Percentiles rank a stretch among this genome's conserved stretches.
Conservation (phyloP, 2,888 invertebrate species). For the Lymantria dispar region DNA sequence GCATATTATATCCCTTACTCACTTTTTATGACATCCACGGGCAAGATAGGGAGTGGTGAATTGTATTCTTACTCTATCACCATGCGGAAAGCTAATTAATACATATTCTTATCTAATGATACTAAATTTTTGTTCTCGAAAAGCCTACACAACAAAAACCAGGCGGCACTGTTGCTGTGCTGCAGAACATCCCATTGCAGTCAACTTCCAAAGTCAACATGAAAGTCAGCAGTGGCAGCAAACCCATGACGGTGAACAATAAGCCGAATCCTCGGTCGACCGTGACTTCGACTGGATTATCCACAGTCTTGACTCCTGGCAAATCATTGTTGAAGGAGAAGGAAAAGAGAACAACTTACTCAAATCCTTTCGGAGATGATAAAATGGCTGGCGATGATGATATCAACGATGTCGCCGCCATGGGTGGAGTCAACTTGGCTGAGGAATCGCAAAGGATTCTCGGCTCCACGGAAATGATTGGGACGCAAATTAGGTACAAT, state of each 20-base stretch:
- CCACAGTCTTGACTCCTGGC: slow-evolving; percentile 68
- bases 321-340: slow-evolving; percentile 88
- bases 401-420: slow-evolving; percentile 98
- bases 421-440: slow-evolving; percentile 98
- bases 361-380: slow-evolving; percentile 73
- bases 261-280: slow-evolving; percentile 55
- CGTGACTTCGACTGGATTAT: slow-evolving; percentile 47
- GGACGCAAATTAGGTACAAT: slow-evolving; percentile 87
- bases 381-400: slow-evolving; percentile 93
- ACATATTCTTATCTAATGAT: background rate
- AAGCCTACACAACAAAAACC: slow-evolving; percentile 49
- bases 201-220: slow-evolving; percentile 56
- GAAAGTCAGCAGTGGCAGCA: slow-evolving; percentile 57
- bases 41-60: no score
- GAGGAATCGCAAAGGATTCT: slow-evolving; percentile 98
- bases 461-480: slow-evolving; percentile 94
- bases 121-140: background rate
- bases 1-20: no score
- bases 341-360: slow-evolving; percentile 84
- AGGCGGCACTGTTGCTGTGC: slow-evolving; percentile 60
- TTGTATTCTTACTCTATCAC: no score
- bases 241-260: slow-evolving; percentile 75
- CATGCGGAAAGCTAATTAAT: no score
- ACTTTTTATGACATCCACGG: no score
- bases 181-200: slow-evolving; percentile 72